phyloP scores from a whole-genome alignment of 2,797 vertebrate species.

The Pagetopsis macropterus region DNA sequence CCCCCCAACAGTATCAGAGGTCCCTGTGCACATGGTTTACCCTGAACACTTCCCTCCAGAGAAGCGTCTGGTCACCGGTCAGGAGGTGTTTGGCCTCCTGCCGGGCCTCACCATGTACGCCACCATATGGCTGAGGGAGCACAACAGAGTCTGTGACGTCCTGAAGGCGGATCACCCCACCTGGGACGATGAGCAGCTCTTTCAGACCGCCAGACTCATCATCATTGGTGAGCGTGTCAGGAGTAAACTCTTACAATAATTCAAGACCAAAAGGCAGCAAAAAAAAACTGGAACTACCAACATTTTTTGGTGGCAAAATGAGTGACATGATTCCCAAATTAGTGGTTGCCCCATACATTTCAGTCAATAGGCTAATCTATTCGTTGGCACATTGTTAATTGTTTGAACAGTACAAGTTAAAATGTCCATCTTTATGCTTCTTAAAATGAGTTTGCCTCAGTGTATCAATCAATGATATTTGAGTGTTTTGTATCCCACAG shows the following conservation, averaged over 20 bases:
- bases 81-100: conserved; percentile 91
- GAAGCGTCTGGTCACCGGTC: conserved; percentile 87
- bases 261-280: neutral
- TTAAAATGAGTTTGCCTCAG: neutral
- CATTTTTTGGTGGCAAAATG: neutral
- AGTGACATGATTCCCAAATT: neutral
- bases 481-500: conserved; percentile 67
- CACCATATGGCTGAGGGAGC: conserved; percentile 95
- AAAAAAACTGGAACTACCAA: neutral
- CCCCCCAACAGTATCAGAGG: conserved; percentile 84
- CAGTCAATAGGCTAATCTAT: neutral
- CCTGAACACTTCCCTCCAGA: conserved; percentile 69
- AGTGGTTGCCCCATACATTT: neutral
- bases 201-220: conserved; percentile 93
- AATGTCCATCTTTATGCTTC: neutral
- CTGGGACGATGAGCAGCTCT: conserved; percentile 95
- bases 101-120: conserved; percentile 90
- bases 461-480: neutral
- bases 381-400: neutral
- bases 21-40: conserved; percentile 89
- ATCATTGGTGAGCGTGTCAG: conserved; percentile 87
- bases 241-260: neutral
- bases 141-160: conserved; percentile 94
- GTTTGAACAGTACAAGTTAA: neutral
- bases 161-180: conserved; percentile 90